Base-by-base conservation (phyloP, 2,797 vertebrate species). In the Microctenopoma steveboyesi region DNA sequence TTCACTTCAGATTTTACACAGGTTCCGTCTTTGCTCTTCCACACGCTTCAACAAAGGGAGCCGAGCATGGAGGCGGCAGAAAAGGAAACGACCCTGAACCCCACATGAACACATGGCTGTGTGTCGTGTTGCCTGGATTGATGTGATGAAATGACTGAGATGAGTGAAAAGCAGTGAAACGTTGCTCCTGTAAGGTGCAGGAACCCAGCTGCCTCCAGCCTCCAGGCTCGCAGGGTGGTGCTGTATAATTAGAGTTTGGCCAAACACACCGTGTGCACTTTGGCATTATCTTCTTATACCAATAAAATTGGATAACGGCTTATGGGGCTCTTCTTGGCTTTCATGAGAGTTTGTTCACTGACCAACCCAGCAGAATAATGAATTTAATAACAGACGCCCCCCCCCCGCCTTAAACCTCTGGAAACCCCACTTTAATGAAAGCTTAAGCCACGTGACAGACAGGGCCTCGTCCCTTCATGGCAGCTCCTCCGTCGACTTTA, bases 361-460 rank as follows among this genome's bases (percentile, higher is more conserved):
- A 51, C 45, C 15, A 47, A 71, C 84, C 88, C 70, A 74, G 47
- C 43, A 64, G 64, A 58, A 42, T 74, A 50, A 87, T 82, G 63
- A 85, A 82, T 87, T 85, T 72, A 87, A 81, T 82, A 87, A 85
- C 39, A 50, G n/a, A 39, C 18, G 14, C 33, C 72, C 42, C 18
- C 30, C 51, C 39, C 40, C 48, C 35, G 72, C 50, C 61, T 73
- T 30, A 64, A 64, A 67, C 53, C 72, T 76, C 60, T 59, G 69
- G 71, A 84, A 84, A 66, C 63, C 56, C 62, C 48, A 22, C n/a
- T 27, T 74, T 81, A 87, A 88, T 87, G 72, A 85, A 85, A 69
- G 70, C 85, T 86, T 80, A 72, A 74, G 71, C 66, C 73, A 81
- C 28, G 25, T 4, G 40, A 54, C 74, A 18, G 18, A 18, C 53